Evolutionary conservation across 2,113 vertebrate species (phyloP), one percentile per base, ranked within the genome.

Genomic region (Sander vitreus): DNA sequence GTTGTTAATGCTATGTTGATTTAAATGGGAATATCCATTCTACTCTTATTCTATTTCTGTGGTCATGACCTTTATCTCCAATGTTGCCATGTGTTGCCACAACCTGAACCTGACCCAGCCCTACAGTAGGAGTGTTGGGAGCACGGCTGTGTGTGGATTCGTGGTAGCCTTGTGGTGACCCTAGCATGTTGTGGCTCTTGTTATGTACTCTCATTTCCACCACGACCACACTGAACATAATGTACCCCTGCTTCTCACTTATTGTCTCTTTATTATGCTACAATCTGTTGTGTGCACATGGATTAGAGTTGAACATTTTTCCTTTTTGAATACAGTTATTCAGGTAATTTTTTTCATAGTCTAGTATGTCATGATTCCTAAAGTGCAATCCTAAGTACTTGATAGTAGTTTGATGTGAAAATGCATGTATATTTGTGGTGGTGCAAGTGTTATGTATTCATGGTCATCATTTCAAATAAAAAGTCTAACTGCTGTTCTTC

Each of bases 161-260:
- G 21, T 65, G 39, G 18, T 67, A 25, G 50, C 18, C 25, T 18
- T 81, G 36, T 51, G 62, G 43, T 78, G 66, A 67, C 51, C 25
- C 62, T 58, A 51, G 85, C 62, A 75, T 85, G 75, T 43, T 55
- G 51, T 76, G 30, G 11, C 50, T 68, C 33, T 51, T 65, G 48
- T 71, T 23, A 30, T 39, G 19, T 27, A 25, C 59, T 59, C 15
- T 54, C 50, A 63, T 70, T 16, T 73, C 21, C 10, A 54, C 68
- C 47, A 43, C 7, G 39, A 10, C 50, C 2, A 50, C 11, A 21
- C 2, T 21, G 27, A 50, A 16, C 39, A 30, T 21, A 13, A 5
- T 12, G 13, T 39, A 27, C 6, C 23, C 1, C 2, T 12, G 27
- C 19, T 55, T n/a, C 14, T 53, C 43, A 54, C 53, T 45, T 53